Evolutionary conservation across 2,888 invertebrate species (phyloP), one percentile per base, ranked within the genome.

Genomic region (Scaptomyza polygonia): DNA sequence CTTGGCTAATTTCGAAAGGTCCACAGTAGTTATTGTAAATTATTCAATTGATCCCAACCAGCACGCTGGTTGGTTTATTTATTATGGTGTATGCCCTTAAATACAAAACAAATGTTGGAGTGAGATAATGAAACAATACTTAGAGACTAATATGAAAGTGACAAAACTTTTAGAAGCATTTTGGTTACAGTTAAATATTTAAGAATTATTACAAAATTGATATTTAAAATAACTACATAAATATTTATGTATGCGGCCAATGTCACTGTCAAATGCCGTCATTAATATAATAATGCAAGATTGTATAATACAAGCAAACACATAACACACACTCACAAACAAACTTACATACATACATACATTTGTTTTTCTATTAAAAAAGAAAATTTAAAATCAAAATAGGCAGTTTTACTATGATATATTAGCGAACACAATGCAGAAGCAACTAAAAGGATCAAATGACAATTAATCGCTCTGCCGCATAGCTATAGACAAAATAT

Each of bases 101-200:
- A 79, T 66, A 68, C 78, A 81, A 89, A 82, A 77, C 67, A 86
- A 90, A 89, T 90, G 90, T 91, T 89, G 90, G 90, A 90, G 90
- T 90, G 90, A 90, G 90, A 90, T 90, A 90, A 89, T 72, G 89
- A 90, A 90, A 90, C 90, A 90, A 90, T 90, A 90, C 91, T 88
- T 90, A 90, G 90, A 90, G 86, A 81, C 80, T 85, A 88, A 82
- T 67, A 83, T 67, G 76, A 69, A 80, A 76, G 75, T 78, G 87
- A 86, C 56, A 67, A 75, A 88, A 84, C 72, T 84, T 85, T 86
- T 88, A 85, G 82, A 86, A 84, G 72, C 70, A 84, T 86, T 82
- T 82, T 82, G 85, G 82, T 82, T 82, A 86, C 69, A 77, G 61
- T 77, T 51, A 63, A 79, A 74, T 82, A 88, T 66, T 73, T 73